These are phyloP conservation scores for Latheticus oryzae DNA, from an alignment of 2,888 invertebrate species.

Conservation along the genomic window DNA sequence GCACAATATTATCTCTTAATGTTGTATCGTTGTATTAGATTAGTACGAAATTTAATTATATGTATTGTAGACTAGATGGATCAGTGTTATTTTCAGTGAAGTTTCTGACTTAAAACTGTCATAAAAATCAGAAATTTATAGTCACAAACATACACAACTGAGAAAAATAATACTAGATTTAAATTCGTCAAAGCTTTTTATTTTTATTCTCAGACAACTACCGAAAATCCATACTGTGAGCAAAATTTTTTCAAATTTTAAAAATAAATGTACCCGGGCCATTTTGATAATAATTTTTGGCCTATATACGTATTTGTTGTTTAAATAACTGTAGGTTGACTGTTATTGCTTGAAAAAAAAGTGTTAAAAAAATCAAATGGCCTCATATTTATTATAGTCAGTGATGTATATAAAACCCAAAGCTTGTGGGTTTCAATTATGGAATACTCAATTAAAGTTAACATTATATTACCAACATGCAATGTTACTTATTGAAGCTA, in stretches of 20 bases:
- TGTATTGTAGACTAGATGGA: constrained; percentile 49
- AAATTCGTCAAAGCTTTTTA: not conserved
- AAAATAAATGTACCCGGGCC: constrained; percentile 45
- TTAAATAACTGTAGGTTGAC: constrained; percentile 51
- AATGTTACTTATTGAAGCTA: constrained; percentile 52
- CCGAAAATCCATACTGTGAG: constrained; percentile 37
- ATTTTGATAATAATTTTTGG: constrained; percentile 43
- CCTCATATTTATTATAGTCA: constrained; percentile 45
- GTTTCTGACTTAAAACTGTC: constrained; percentile 29
- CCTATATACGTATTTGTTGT: constrained; percentile 52
- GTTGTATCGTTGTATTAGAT: constrained; percentile 50
- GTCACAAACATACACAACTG: not conserved
- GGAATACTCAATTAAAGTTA: constrained; percentile 47
- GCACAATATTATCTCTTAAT: constrained; percentile 50
- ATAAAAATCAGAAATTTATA: constrained; percentile 1
- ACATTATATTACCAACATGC: constrained; percentile 45
- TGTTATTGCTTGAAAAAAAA: constrained; percentile 50
- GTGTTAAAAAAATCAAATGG: constrained; percentile 43
- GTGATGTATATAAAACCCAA: constrained; percentile 42
- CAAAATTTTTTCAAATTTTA: constrained; percentile 37
- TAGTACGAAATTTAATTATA: constrained; percentile 44
- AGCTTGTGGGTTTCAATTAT: constrained; percentile 43
- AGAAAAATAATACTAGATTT: constrained; percentile 9
- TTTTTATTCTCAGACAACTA: constrained; percentile 1
- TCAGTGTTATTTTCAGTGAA: constrained; percentile 40